Evolutionary conservation across 2,888 invertebrate genomes (phyloP).

Genomic region (Phytoseiulus persimilis): DNA sequence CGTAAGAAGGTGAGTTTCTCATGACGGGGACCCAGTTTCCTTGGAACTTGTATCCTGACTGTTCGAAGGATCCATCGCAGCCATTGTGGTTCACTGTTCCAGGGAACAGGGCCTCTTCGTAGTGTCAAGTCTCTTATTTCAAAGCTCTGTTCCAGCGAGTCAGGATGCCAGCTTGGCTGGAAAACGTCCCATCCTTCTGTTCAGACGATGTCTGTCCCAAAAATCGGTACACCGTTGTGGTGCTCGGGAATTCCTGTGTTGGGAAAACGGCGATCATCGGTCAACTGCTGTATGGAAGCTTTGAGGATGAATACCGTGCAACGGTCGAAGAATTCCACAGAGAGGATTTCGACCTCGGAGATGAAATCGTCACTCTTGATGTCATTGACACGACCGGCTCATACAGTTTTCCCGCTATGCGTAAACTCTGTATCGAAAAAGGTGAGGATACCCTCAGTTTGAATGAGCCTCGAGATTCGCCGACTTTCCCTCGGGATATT

Average conservation of each 20-base stretch:
- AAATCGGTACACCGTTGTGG: slow-evolving; percentile 8
- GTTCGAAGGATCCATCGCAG: background rate
- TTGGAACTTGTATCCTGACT: background rate
- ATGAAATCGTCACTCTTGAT: background rate
- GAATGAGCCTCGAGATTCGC: no score
- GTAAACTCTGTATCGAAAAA: slow-evolving; percentile 21
- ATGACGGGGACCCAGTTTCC: background rate
- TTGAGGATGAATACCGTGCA: slow-evolving; percentile 9
- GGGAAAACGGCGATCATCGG: slow-evolving; percentile 9
- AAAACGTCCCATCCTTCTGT: slow-evolving; percentile 8
- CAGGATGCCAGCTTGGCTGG: background rate
- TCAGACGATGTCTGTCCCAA: slow-evolving; percentile 19
- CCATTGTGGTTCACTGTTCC: background rate
- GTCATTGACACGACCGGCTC: slow-evolving; percentile 18
- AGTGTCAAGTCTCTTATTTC: no score
- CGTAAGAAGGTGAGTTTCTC: background rate
- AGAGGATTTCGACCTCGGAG: slow-evolving; percentile 10
- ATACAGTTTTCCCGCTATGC: slow-evolving; percentile 12
- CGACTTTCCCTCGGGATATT: no score
- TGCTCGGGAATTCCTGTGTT: slow-evolving; percentile 24
- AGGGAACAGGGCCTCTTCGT: no score
- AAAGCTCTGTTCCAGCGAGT: background rate
- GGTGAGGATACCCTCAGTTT: background rate
- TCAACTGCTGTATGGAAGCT: background rate
- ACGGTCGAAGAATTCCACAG: background rate